These are phyloP conservation scores for Copidosoma aretas DNA, from an alignment of 2,888 invertebrate genomes.

Conservation along the genomic window DNA sequence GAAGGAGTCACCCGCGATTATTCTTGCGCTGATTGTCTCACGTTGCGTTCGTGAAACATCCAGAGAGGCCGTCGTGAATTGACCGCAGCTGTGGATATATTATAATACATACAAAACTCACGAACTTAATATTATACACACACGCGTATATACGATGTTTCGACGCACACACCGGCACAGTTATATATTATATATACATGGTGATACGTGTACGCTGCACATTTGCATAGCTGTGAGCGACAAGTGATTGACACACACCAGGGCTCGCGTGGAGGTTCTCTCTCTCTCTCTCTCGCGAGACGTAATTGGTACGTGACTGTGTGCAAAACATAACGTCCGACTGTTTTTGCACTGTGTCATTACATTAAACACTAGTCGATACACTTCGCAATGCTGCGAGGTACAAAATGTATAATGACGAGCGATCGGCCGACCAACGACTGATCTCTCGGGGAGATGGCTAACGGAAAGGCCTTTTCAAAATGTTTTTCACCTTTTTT, in stretches of 20 bases:
- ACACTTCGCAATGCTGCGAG: background rate
- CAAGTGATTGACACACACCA: conserved; percentile 16
- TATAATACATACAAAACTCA: no score
- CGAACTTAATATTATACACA: no score
- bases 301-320: conserved; percentile 21
- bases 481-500: background rate
- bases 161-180: no score
- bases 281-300: background rate
- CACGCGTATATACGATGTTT: no score
- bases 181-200: no score
- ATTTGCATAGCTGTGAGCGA: conserved; percentile 2
- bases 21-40: no score
- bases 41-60: no score
- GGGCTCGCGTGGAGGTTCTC: background rate
- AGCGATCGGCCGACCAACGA: background rate
- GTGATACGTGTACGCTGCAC: background rate
- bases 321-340: conserved; percentile 15
- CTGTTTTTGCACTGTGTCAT: conserved; percentile 19
- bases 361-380: conserved; percentile 19
- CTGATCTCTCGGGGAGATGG: no score
- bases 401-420: conserved; percentile 14
- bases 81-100: no score
- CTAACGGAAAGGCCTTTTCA: background rate
- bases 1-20: no score
- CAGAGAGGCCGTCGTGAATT: no score